Percentiles rank a stretch among this genome's conserved stretches.
phyloP scores from a whole-genome alignment of 1,140 invertebrate species.

The Polypedilum vanderplanki region DNA sequence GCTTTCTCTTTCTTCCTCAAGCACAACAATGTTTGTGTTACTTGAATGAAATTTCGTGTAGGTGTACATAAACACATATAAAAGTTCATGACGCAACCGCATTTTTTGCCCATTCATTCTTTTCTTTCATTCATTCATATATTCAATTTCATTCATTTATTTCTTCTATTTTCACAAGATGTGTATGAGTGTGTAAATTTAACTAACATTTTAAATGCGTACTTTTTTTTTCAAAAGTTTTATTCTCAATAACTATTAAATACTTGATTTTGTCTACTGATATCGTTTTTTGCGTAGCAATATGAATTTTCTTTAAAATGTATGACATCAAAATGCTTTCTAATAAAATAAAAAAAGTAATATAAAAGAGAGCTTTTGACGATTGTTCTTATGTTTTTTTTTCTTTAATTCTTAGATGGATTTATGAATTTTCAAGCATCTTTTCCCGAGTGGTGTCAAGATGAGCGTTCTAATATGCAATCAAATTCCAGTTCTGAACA shows the following conservation, averaged over 20 bases:
- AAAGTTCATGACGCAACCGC: constrained; percentile 9
- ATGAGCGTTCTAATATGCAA: constrained; percentile 38
- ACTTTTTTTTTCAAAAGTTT: too few relatives aligned
- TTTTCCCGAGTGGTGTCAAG: constrained; percentile 84
- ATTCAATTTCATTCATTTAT: constrained; percentile 17
- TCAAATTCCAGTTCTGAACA: constrained; percentile 44
- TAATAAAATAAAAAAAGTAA: not conserved
- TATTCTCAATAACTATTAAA: too few relatives aligned
- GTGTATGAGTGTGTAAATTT: too few relatives aligned
- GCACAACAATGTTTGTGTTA: too few relatives aligned
- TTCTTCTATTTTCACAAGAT: not conserved
- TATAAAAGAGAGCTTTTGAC: not conserved
- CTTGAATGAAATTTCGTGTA: too few relatives aligned
- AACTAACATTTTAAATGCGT: too few relatives aligned
- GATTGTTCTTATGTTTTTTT: constrained; percentile 36
- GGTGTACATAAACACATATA: not conserved
- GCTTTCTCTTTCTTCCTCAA: too few relatives aligned
- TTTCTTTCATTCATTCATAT: constrained; percentile 20
- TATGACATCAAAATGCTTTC: not conserved
- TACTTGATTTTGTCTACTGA: too few relatives aligned
- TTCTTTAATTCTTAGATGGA: constrained; percentile 61
- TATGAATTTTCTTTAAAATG: too few relatives aligned
- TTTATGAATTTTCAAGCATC: constrained; percentile 69
- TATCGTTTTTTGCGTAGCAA: too few relatives aligned
- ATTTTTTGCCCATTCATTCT: constrained; percentile 7